Percentiles rank a stretch among this genome's conserved stretches.
Evolutionary conservation across 2,888 invertebrate genomes (phyloP).

Genomic region (Carpatolechia fugitivella): DNA sequence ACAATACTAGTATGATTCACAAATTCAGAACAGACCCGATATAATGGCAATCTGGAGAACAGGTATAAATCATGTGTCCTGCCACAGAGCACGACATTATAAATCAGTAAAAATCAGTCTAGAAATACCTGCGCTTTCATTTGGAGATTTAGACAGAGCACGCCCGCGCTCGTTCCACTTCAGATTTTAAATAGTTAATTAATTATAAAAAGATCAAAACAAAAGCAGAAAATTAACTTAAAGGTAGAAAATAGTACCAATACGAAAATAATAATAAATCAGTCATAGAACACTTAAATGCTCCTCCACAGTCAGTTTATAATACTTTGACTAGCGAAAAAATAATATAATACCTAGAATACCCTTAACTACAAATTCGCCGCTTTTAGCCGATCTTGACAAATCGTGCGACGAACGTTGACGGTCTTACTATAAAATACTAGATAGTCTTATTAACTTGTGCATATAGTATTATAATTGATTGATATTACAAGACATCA

Average conservation of each 20-base stretch:
- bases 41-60: constrained; percentile 35
- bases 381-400: no score
- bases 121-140: constrained; percentile 48
- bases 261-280: constrained; percentile 5
- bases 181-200: constrained; percentile 49
- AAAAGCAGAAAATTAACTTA: constrained; percentile 37
- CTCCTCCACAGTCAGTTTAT: constrained; percentile 4
- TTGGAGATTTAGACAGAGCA: constrained; percentile 46
- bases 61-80: no score
- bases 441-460: neutral
- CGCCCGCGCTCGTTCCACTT: constrained; percentile 31
- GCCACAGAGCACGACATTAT: no score
- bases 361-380: neutral
- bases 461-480: neutral
- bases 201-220: constrained; percentile 17
- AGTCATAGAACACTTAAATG: constrained; percentile 6
- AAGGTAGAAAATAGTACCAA: constrained; percentile 36
- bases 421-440: neutral
- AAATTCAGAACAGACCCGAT: constrained; percentile 14
- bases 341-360: neutral
- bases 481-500: constrained; percentile 1
- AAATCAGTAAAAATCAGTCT: constrained; percentile 66
- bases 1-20: no score
- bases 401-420: no score
- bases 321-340: neutral